These are phyloP conservation scores for Orthosia incerta DNA, from an alignment of 2,888 invertebrate species.

Conservation along the genomic window DNA sequence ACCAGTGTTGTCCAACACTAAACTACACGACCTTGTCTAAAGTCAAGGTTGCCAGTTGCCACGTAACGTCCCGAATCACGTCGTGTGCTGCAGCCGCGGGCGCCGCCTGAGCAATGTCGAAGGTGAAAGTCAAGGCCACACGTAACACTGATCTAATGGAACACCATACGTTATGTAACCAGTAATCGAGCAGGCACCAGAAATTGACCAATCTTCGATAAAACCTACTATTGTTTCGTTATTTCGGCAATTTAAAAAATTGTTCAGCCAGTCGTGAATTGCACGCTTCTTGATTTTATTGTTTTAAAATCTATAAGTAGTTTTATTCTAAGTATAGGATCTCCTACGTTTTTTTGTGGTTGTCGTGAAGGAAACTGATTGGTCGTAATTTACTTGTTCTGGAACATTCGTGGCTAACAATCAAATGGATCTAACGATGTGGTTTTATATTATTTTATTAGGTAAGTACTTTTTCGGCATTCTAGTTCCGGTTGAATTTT, in stretches of 20 bases:
- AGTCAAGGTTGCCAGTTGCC: slow-evolving; percentile 75
- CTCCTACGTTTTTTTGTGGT: slow-evolving; percentile 15
- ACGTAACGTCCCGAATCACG: slow-evolving; percentile 74
- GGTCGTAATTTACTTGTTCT: slow-evolving; percentile 12
- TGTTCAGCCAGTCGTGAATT: slow-evolving; percentile 36
- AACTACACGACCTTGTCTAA: slow-evolving; percentile 65
- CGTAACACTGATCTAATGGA: slow-evolving; percentile 70
- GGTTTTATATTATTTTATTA: neutral
- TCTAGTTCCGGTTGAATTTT: neutral
- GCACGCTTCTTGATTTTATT: slow-evolving; percentile 46
- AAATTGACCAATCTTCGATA: slow-evolving; percentile 58
- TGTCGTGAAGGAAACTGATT: slow-evolving; percentile 9
- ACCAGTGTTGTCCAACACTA: slow-evolving; percentile 47
- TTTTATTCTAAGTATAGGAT: slow-evolving; percentile 30
- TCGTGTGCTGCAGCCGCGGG: slow-evolving; percentile 55
- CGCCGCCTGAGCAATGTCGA: slow-evolving; percentile 69
- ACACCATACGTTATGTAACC: slow-evolving; percentile 75
- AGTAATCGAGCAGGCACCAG: slow-evolving; percentile 55
- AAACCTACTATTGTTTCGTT: slow-evolving; percentile 41
- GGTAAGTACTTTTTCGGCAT: neutral
- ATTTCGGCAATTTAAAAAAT: slow-evolving; percentile 43
- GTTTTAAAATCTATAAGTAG: slow-evolving; percentile 32
- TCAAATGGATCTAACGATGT: neutral
- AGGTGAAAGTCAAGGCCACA: slow-evolving; percentile 84
- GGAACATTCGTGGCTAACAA: slow-evolving; percentile 10